Evolutionary conservation across 1,140 invertebrate genomes (phyloP).

Genomic region (Sycophaga agraensis): DNA sequence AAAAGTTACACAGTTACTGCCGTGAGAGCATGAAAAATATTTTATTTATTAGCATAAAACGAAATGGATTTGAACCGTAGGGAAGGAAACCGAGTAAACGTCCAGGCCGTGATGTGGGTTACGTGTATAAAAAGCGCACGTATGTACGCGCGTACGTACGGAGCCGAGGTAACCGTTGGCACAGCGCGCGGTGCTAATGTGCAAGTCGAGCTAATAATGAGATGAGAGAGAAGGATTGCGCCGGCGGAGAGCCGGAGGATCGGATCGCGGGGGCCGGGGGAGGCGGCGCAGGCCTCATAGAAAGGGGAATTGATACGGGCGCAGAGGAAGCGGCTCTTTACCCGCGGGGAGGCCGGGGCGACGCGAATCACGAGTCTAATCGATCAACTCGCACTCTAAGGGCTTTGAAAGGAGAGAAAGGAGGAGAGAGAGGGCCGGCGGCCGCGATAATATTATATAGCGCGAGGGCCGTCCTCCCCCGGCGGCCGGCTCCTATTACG

Average conservation of each 20-base stretch:
- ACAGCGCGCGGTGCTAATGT: too few relatives aligned
- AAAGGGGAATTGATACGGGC: too few relatives aligned
- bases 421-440: neutral
- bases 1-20: too few relatives aligned
- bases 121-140: too few relatives aligned
- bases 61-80: too few relatives aligned
- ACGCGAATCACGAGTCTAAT: conserved; percentile 26
- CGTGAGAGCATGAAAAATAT: too few relatives aligned
- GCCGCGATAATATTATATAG: conserved; percentile 15
- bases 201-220: neutral
- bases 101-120: too few relatives aligned
- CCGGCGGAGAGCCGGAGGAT: neutral
- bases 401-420: conserved; percentile 5
- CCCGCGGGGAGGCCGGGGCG: neutral
- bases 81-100: too few relatives aligned
- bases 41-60: too few relatives aligned
- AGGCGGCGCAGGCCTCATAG: neutral
- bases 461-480: neutral
- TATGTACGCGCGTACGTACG: too few relatives aligned
- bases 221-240: neutral
- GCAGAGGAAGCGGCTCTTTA: neutral
- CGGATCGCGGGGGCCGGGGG: too few relatives aligned
- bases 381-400: conserved; percentile 22
- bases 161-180: too few relatives aligned
- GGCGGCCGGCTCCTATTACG: conserved; percentile 42